Percentiles rank a stretch among this genome's conserved stretches.
Conservation (phyloP, 2,113 vertebrate species). For the Apodemus sylvaticus region DNA sequence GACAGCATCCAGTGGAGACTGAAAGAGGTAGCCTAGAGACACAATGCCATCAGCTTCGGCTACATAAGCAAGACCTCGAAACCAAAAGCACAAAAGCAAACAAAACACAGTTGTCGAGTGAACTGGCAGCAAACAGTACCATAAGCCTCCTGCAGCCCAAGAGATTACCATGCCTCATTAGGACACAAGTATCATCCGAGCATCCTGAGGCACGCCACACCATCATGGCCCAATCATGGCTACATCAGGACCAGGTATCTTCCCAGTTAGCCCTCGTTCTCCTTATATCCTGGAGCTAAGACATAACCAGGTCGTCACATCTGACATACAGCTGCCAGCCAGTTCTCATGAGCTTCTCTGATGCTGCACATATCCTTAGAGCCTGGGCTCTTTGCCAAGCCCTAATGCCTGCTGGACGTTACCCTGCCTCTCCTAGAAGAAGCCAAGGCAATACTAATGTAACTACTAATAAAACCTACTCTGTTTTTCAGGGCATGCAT, state of each 20-base stretch:
- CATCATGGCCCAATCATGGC: neutral
- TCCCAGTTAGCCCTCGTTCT: neutral
- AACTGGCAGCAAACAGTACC: neutral
- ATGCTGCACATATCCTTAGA: too few species aligned
- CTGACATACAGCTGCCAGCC: neutral
- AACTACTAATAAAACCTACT: neutral
- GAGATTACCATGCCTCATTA: accelerated
- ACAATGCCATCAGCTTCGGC: neutral
- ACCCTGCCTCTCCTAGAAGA: neutral
- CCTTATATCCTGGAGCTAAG: neutral
- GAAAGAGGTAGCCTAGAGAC: neutral
- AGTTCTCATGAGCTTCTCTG: too few species aligned
- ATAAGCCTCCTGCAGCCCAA: neutral
- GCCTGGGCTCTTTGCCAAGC: neutral
- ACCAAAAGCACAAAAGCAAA: neutral
- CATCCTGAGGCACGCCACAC: neutral
- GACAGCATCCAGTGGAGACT: neutral
- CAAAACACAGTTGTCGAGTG: too few species aligned
- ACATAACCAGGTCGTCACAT: neutral
- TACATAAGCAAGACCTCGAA: neutral
- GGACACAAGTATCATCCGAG: neutral
- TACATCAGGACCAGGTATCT: too few species aligned
- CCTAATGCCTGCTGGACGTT: neutral
- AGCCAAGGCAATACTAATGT: too few species aligned
- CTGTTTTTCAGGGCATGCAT: neutral